Evolutionary conservation across 2,888 invertebrate species (phyloP).

Genomic region (Eretmocerus hayati): DNA sequence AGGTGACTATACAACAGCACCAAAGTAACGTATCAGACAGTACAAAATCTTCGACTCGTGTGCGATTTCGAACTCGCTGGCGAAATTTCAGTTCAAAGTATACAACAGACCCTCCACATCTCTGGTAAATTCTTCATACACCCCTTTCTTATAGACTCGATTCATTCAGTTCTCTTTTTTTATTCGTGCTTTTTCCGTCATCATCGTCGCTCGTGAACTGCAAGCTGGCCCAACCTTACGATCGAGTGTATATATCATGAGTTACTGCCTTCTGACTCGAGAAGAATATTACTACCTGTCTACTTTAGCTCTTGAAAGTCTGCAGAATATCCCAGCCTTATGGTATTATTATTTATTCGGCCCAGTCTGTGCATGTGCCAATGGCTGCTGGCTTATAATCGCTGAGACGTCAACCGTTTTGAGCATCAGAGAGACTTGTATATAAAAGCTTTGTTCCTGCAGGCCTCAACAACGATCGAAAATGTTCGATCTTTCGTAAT

Average conservation of each 20-base stretch:
- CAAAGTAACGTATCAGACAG: too few relatives aligned
- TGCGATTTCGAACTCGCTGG: too few relatives aligned
- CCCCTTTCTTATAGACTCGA: too few relatives aligned
- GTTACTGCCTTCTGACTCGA: slow-evolving; percentile 36
- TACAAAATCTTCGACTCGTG: too few relatives aligned
- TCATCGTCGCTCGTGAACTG: not conserved
- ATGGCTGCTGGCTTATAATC: slow-evolving; percentile 33
- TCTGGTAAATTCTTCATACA: too few relatives aligned
- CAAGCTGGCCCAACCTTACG: not conserved
- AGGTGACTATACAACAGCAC: too few relatives aligned
- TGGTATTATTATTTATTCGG: slow-evolving; percentile 37
- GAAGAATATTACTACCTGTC: slow-evolving; percentile 43
- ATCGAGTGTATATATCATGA: slow-evolving; percentile 26
- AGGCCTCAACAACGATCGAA: slow-evolving; percentile 16
- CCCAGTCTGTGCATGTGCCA: too few relatives aligned
- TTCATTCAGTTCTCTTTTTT: too few relatives aligned
- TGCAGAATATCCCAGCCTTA: slow-evolving; percentile 34
- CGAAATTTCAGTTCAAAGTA: too few relatives aligned
- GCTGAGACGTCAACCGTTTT: slow-evolving; percentile 25
- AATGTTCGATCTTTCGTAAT: slow-evolving; percentile 16
- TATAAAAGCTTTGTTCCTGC: slow-evolving; percentile 15
- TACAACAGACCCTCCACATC: too few relatives aligned
- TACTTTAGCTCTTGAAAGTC: too few relatives aligned
- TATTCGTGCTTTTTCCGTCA: not conserved
- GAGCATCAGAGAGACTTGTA: too few relatives aligned